phyloP scores from a whole-genome alignment of 2,797 vertebrate species.

The Liparis tanakae region DNA sequence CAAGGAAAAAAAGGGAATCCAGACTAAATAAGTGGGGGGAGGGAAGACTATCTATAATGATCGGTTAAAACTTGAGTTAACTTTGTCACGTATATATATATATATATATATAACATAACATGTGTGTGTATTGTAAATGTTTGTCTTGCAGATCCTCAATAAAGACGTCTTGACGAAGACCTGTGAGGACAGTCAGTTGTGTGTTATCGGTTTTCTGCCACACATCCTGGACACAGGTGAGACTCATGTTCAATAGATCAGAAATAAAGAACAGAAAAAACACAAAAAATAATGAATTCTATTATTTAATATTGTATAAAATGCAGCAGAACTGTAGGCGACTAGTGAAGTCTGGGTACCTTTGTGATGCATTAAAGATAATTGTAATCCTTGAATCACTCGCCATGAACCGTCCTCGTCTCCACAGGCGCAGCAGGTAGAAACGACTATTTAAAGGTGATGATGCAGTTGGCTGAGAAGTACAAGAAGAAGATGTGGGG shows the following conservation, averaged over 20 bases:
- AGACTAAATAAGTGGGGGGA: neutral
- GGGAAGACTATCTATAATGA: neutral
- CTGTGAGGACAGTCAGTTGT: constrained; percentile 94
- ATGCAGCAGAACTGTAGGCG: neutral
- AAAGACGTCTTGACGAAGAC: constrained; percentile 89
- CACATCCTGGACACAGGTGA: constrained; percentile 97
- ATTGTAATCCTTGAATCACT: neutral
- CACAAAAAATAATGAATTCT: no score
- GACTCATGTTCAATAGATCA: neutral
- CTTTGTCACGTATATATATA: neutral
- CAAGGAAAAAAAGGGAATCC: neutral
- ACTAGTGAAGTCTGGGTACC: neutral
- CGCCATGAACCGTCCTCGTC: neutral
- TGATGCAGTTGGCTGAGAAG: constrained; percentile 94
- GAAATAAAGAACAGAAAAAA: neutral
- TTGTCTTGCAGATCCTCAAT: constrained; percentile 84
- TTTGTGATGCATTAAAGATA: neutral
- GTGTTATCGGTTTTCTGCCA: constrained; percentile 92
- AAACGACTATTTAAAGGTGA: constrained; percentile 92
- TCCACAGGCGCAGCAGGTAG: constrained; percentile 90
- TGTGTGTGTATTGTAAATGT: constrained; percentile 5
- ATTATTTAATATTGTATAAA: neutral
- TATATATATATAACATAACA: neutral
- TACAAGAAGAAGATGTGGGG: constrained; percentile 99
- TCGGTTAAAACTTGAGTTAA: neutral